These are phyloP conservation scores for Capitulum mitella DNA, from an alignment of 2,888 invertebrate species.

Conservation along the genomic window DNA sequence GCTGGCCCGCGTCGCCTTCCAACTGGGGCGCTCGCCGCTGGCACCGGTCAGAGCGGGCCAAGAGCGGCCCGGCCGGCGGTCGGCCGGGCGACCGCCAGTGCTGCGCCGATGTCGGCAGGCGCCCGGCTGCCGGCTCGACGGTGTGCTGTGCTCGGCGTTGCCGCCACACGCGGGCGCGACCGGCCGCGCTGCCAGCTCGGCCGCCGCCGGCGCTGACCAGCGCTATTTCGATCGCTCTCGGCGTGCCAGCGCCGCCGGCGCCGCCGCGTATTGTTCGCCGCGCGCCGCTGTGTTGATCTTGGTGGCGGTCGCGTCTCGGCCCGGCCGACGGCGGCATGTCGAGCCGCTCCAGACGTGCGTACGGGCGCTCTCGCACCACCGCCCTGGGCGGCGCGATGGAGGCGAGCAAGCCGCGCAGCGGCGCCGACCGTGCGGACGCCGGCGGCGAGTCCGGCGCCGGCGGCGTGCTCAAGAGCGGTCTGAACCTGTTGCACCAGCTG, in stretches of 20 bases:
- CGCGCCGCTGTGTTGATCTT: not conserved
- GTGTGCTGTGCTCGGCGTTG: not conserved
- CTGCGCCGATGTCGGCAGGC: not conserved
- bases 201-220: not conserved
- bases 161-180: not conserved
- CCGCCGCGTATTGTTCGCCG: not conserved
- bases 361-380: conserved; percentile 11
- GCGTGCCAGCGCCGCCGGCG: not conserved
- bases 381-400: conserved; percentile 10
- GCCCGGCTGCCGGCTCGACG: not conserved
- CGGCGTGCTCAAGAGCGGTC: conserved; percentile 1
- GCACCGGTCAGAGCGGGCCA: not conserved
- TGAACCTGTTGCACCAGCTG: conserved; percentile 19
- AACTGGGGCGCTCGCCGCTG: not conserved
- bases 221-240: conserved; percentile 3
- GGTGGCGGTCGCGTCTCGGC: not conserved
- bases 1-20: not conserved
- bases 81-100: not conserved
- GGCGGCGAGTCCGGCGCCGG: not conserved
- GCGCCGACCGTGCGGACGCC: not conserved
- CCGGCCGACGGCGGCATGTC: not conserved
- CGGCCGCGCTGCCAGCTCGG: not conserved
- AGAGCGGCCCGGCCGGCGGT: not conserved
- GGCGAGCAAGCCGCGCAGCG: not conserved
- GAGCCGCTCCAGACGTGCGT: not conserved